Percentiles rank a stretch among this genome's conserved stretches.
Conservation (phyloP, 2,888 invertebrate species). For the Meiosimyza platycephala region DNA sequence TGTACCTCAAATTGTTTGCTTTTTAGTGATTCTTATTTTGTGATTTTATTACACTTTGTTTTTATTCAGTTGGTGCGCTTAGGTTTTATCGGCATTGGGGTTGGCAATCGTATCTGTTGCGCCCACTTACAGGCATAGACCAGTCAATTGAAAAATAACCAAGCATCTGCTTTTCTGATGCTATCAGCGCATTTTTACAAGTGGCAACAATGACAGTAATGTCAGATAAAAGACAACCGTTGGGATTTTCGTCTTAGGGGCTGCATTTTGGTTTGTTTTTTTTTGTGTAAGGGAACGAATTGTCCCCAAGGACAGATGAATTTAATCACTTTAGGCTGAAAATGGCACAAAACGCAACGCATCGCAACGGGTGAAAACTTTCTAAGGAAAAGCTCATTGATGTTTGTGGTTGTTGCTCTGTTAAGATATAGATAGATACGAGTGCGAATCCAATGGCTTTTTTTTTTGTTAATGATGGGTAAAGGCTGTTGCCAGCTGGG, state of each 20-base stretch:
- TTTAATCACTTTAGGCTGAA: constrained; percentile 29
- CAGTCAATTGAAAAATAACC: constrained; percentile 25
- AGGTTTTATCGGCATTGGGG: no score
- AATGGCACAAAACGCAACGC: constrained; percentile 23
- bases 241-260: background rate
- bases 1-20: no score
- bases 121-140: background rate
- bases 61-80: no score
- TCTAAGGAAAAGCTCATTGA: background rate
- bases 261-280: background rate
- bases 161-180: constrained; percentile 33
- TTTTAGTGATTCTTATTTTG: no score
- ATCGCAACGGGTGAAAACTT: background rate
- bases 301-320: constrained; percentile 26
- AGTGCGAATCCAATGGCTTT: constrained; percentile 1
- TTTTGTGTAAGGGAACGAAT: background rate
- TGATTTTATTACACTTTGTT: no score
- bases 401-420: background rate
- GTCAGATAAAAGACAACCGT: constrained; percentile 8
- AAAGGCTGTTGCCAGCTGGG: background rate
- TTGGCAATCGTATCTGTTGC: no score
- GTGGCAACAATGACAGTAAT: constrained; percentile 29
- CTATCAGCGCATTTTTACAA: constrained; percentile 22
- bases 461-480: background rate
- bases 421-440: background rate